Percentiles rank a stretch among this genome's conserved stretches.
These are phyloP conservation scores for Cydia amplana DNA, from an alignment of 1,140 invertebrate species.

Conservation along the genomic window DNA sequence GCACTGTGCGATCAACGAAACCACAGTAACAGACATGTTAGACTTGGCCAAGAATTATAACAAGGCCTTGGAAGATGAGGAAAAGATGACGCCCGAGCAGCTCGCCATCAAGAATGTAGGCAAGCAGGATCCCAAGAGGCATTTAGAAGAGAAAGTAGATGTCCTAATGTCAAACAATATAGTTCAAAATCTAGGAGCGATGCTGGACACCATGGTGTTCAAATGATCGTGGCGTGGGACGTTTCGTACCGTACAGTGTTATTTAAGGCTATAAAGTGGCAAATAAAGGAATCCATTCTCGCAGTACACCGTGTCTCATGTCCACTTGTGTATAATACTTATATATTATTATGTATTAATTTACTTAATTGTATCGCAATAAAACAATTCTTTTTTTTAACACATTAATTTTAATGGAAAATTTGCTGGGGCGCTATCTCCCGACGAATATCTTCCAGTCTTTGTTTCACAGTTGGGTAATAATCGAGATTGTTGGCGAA, in stretches of 20 bases:
- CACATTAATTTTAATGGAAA: constrained; percentile 52
- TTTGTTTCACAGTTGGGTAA: constrained; percentile 53
- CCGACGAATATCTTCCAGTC: constrained; percentile 49
- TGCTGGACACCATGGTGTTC: constrained; percentile 99
- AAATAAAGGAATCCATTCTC: constrained; percentile 51
- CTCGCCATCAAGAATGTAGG: constrained; percentile 99
- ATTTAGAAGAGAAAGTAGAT: constrained; percentile 99
- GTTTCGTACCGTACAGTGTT: constrained; percentile 48
- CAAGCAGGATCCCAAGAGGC: constrained; percentile 99
- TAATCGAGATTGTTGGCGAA: constrained; percentile 52
- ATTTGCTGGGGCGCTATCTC: constrained; percentile 64
- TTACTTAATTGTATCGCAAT: constrained; percentile 60
- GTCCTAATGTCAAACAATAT: constrained; percentile 99
- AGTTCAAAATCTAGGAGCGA: constrained; percentile 98
- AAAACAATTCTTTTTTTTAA: constrained; percentile 58
- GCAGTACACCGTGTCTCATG: constrained; percentile 42
- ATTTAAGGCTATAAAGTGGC: constrained; percentile 54
- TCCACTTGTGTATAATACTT: constrained; percentile 53
- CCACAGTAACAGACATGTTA: constrained; percentile 97
- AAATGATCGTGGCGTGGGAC: constrained; percentile 72
- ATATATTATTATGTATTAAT: constrained; percentile 37
- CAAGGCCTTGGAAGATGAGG: constrained; percentile 99
- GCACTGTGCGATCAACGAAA: constrained; percentile 95
- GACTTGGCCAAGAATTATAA: constrained; percentile 99
- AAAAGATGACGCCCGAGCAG: constrained; percentile 99